Percentiles rank a stretch among this genome's conserved stretches.
phyloP scores from a whole-genome alignment of 2,888 invertebrate genomes.

The Nomada fabriciana region DNA sequence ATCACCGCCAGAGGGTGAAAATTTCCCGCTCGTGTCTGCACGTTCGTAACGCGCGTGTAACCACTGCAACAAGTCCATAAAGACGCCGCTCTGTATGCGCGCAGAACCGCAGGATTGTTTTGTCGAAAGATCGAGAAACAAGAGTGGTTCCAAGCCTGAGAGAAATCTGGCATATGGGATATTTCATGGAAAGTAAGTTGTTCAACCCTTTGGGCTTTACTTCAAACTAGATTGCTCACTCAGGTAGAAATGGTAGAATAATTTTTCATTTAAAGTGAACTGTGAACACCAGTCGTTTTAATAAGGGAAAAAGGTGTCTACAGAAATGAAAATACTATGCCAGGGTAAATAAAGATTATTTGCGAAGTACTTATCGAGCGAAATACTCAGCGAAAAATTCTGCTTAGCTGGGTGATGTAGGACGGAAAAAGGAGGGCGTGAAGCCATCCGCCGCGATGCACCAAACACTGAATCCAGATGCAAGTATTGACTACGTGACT shows the following conservation, averaged over 20 bases:
- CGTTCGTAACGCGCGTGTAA: slow-evolving; percentile 38
- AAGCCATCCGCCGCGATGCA: slow-evolving; percentile 50
- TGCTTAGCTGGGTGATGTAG: slow-evolving; percentile 30
- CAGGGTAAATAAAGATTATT: neutral
- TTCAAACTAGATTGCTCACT: too few species aligned
- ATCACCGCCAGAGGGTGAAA: slow-evolving; percentile 33
- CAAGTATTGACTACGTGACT: slow-evolving; percentile 69
- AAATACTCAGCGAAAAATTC: slow-evolving; percentile 34
- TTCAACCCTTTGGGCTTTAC: too few species aligned
- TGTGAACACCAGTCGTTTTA: too few species aligned
- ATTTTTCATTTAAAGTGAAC: too few species aligned
- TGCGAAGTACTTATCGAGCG: neutral
- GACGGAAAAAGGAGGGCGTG: slow-evolving; percentile 18
- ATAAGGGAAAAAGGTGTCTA: too few species aligned
- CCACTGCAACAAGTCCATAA: slow-evolving; percentile 63
- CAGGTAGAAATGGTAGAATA: too few species aligned
- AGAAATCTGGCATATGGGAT: neutral
- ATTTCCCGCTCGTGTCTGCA: slow-evolving; percentile 27
- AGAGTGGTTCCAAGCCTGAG: neutral
- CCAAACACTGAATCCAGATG: slow-evolving; percentile 61
- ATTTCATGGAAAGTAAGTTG: neutral
- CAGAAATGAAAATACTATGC: neutral
- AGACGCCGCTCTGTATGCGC: slow-evolving; percentile 31
- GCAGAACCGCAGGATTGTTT: slow-evolving; percentile 16
- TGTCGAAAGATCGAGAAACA: neutral